Base-by-base conservation (phyloP, 2,113 vertebrate species). In the Melospiza georgiana region DNA sequence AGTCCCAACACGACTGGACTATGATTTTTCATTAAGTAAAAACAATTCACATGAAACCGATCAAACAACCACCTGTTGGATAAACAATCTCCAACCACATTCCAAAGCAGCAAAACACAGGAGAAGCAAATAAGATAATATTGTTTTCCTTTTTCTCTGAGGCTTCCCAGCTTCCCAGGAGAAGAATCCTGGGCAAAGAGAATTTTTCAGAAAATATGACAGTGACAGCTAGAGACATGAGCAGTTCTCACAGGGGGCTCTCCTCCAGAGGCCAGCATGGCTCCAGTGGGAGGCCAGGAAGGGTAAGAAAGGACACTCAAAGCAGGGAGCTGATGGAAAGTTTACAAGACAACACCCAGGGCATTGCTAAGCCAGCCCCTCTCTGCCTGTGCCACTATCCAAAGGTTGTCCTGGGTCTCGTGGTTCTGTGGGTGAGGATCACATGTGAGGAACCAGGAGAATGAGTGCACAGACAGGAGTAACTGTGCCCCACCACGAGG, bases 231-330 rank as follows among this genome's bases (percentile, higher is more conserved):
- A 52, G 51, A 80, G 63, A 28, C 2, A 2, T 1, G 58, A 44
- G 10, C 30, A 55, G 16, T 4, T 69, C 49, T 75, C 33, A 12
- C 0, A 2, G 17, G 19, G 12, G 37, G 8, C 27, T 75, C 30
- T 78, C 35, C 61, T 77, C 61, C 35, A 33, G 51, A 37, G 35
- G 35, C 51, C 48, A 68, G 24, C 30, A 7, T 0, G 1, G 57
- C 25, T 17, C 11, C 0, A 0, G 8, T 4, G 9, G 4, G 22
- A 21, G 6, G 51, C 25, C 1, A 1, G 16, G 65, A 44, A 89
- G 41, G 22, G 8, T 41, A 17, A 1, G 2, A 62, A 75, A 41
- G 25, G 44, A 24, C 14, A 48, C 6, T 19, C 52, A 46, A 27
- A 55, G 9, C 20, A 65, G 30, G 24, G 20, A 85, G 39, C 20